Evolutionary conservation across 2,113 vertebrate genomes (phyloP).

Genomic region (Egretta garzetta): DNA sequence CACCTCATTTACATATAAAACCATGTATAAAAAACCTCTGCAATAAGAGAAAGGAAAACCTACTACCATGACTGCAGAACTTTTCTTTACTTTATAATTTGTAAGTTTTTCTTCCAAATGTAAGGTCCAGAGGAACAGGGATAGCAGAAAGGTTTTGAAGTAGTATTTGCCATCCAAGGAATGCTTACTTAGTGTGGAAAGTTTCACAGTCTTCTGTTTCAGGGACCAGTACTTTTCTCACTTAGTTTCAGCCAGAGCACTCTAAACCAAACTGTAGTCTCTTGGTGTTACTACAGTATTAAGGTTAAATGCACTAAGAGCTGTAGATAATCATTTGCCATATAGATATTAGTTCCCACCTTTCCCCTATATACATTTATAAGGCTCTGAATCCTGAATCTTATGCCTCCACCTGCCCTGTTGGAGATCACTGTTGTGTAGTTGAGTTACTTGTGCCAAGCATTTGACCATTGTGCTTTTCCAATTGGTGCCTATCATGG

Average conservation of each 20-base stretch:
- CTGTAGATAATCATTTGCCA: neutral
- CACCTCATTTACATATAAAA: neutral
- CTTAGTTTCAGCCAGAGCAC: neutral
- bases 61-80: neutral
- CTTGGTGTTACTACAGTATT: neutral
- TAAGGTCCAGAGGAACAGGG: fast-evolving
- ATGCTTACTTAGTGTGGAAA: fast-evolving
- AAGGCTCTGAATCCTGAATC: neutral
- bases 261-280: neutral
- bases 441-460: neutral
- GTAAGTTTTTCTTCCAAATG: neutral
- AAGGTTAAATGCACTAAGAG: neutral
- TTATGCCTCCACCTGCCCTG: neutral
- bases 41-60: neutral
- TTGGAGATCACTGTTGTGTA: neutral
- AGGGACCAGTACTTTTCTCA: neutral
- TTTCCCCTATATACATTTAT: neutral
- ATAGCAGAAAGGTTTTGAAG: neutral
- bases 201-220: neutral
- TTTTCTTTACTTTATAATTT: neutral
- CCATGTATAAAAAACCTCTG: fast-evolving
- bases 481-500: fast-evolving
- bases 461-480: neutral
- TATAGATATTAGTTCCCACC: neutral
- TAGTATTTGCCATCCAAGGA: neutral